Evolutionary conservation across 2,113 vertebrate genomes (phyloP).

Genomic region (Erythrocercus mccallii): DNA sequence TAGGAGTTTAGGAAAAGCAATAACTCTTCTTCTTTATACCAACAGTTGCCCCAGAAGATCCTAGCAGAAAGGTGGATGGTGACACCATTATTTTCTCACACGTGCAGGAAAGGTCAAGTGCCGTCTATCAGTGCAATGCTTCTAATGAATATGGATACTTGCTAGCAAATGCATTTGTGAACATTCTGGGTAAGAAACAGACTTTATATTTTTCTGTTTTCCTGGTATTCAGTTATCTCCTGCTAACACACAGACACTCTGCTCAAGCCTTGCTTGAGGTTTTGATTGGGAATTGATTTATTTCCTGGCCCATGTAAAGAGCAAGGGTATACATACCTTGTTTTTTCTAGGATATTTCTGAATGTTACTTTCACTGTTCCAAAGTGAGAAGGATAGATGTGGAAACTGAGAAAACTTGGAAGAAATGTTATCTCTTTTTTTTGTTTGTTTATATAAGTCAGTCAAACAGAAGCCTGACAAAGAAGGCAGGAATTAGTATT

Average conservation of each 20-base stretch:
- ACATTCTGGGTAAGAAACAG: slow-evolving; percentile 87
- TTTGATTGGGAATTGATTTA: not conserved
- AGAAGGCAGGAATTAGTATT: not conserved
- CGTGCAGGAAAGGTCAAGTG: slow-evolving; percentile 87
- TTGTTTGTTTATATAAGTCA: not conserved
- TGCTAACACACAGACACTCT: not conserved
- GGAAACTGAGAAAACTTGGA: not conserved
- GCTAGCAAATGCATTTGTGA: slow-evolving; percentile 93
- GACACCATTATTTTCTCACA: slow-evolving; percentile 91
- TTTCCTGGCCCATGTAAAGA: not conserved
- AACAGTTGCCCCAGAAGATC: slow-evolving; percentile 87
- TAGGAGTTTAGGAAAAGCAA: not conserved
- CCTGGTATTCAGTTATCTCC: not conserved
- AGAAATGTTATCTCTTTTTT: not conserved
- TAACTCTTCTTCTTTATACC: not conserved
- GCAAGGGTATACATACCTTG: not conserved
- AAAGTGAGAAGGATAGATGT: not conserved
- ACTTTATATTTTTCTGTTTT: not conserved
- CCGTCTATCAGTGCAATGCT: slow-evolving; percentile 95
- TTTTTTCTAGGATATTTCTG: not conserved
- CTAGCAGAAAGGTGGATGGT: slow-evolving; percentile 87
- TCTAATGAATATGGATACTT: slow-evolving; percentile 94
- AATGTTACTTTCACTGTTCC: not conserved
- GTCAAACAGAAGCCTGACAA: not conserved
- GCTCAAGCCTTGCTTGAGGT: not conserved